Conservation (phyloP, 1,140 invertebrate genomes). For the Drosophila navojoa region DNA sequence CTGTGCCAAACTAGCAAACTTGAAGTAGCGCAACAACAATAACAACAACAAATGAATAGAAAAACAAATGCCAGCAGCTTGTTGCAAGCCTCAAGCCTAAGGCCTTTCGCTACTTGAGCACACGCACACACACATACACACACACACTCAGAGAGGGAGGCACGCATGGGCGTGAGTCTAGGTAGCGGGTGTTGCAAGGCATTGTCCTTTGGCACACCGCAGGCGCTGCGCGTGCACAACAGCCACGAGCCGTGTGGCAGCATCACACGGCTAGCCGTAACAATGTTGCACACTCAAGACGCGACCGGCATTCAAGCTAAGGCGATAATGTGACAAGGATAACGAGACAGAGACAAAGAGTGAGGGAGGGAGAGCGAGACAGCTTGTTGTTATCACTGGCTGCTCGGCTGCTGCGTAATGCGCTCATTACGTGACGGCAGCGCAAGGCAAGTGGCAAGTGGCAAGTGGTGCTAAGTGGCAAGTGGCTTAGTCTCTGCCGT, state of each 20-base stretch:
- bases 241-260: conserved; percentile 33
- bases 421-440: conserved; percentile 79
- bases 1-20: conserved; percentile 68
- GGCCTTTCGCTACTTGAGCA: conserved; percentile 80
- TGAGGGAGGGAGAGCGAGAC: conserved; percentile 19
- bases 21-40: conserved; percentile 49
- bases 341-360: conserved; percentile 46
- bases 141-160: conserved; percentile 13
- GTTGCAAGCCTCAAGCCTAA: conserved; percentile 59
- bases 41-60: conserved; percentile 34
- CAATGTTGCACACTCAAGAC: conserved; percentile 75
- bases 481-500: conserved; percentile 34
- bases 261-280: conserved; percentile 59
- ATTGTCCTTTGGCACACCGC: conserved; percentile 64
- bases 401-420: conserved; percentile 58
- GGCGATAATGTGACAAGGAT: conserved; percentile 82
- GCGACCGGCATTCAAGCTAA: conserved; percentile 73
- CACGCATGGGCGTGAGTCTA: conserved; percentile 1
- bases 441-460: conserved; percentile 49
- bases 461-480: conserved; percentile 30
- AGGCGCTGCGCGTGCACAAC: conserved; percentile 70
- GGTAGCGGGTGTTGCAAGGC: conserved; percentile 22
- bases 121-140: conserved; percentile 51
- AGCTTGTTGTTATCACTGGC: conserved; percentile 65
- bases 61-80: conserved; percentile 67